These are phyloP conservation scores for Matsumyia berberina DNA, from an alignment of 2,888 invertebrate genomes.

Conservation along the genomic window DNA sequence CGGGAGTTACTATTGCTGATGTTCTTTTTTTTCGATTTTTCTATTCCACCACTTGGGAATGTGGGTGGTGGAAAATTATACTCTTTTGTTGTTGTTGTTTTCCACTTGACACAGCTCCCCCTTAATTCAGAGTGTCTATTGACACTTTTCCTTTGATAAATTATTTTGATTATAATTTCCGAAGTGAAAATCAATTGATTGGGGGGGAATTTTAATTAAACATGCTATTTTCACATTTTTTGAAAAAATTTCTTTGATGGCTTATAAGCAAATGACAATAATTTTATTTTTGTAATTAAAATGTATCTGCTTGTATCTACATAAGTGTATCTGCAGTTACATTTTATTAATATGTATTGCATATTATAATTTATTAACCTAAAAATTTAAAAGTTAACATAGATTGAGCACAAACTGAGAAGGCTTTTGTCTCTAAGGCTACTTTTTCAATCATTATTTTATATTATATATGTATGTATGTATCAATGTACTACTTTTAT, in stretches of 20 bases:
- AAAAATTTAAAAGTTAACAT: no score
- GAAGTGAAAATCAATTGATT: constrained; percentile 18
- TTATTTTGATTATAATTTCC: constrained; percentile 51
- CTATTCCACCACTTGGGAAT: constrained; percentile 38
- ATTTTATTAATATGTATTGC: no score
- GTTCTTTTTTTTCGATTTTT: constrained; percentile 67
- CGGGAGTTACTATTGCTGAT: constrained; percentile 68
- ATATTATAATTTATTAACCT: no score
- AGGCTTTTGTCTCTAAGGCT: no score
- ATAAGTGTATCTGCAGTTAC: background rate
- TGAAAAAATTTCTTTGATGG: constrained; percentile 3
- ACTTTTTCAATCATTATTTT: background rate
- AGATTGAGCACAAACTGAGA: no score
- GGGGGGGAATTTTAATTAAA: constrained; percentile 33
- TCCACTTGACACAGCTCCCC: constrained; percentile 2
- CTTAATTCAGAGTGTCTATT: constrained; percentile 14
- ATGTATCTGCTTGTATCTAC: no score
- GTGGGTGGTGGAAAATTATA: constrained; percentile 48
- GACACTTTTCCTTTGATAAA: constrained; percentile 38
- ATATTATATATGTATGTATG: background rate
- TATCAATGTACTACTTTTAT: background rate
- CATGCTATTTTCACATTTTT: background rate
- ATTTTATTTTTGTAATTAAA: constrained; percentile 15
- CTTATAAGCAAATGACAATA: background rate
- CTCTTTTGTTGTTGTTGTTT: constrained; percentile 43